Evolutionary conservation across 2,888 invertebrate species (phyloP), one percentile per base, ranked within the genome.

Genomic region (Gymnoscelis rufifasciata): DNA sequence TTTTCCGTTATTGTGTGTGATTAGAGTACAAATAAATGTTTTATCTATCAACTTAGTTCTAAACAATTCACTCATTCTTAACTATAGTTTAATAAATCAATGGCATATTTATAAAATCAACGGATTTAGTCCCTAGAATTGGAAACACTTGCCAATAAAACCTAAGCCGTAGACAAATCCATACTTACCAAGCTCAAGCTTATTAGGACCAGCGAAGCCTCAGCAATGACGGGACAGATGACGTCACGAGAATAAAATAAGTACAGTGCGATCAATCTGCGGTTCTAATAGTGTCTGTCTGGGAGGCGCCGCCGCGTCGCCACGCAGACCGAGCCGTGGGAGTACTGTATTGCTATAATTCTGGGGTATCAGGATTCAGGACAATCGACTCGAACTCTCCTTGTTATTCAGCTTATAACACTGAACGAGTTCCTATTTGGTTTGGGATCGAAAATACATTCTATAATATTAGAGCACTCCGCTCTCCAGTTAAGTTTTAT

Each of bases 261-360:
- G 64, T 74, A 74, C 74, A 64, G 70, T 72, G 60, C 80, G 81
- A 83, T 83, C 83, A 84, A 83, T 83, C 83, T 78, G 74, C 71
- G 72, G 71, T 64, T 72, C 67, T 78, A 80, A 83, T 78, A 74
- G 77, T 72, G 83, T 77, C 81, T 78, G 83, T 78, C 74, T 82
- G 71, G 77, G 71, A 69, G 84, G 83, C 83, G 84, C 84, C 84
- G 84, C 84, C 84, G 67, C 56, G 63, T 71, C 74, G 63, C 72
- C 74, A 72, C 70, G 75, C 64, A 70, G 63, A 64, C 68, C 57
- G 57, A 57, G 51, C 60, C 59, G 60, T 57, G 58, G 55, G 56
- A 62, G 58, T 68, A 43, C 27, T 43, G 2, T 51, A 53, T 46
- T 47, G 54, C 28, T 30, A 35, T 35, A 27, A 26, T 27, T 27